Evolutionary conservation across 2,797 vertebrate species (phyloP).

Genomic region (Microhierax caerulescens): DNA sequence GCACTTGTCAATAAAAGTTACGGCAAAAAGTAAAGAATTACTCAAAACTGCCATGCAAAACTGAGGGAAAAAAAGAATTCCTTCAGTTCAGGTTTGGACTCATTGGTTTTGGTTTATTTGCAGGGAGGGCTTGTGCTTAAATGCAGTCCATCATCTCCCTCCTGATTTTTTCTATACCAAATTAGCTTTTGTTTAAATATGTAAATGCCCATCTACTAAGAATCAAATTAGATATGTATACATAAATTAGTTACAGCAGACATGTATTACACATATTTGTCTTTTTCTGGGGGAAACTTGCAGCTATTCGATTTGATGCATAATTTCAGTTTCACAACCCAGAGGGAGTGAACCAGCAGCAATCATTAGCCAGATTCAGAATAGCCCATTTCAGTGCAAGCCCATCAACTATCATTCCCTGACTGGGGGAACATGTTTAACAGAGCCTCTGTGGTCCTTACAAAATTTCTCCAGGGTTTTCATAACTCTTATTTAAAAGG

Average conservation of each 20-base stretch:
- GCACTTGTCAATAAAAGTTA: not conserved
- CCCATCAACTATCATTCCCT: not conserved
- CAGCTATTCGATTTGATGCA: not conserved
- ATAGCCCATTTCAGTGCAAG: not conserved
- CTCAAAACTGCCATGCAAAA: not conserved
- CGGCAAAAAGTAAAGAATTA: not conserved
- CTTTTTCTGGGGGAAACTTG: not conserved
- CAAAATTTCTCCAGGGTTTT: not conserved
- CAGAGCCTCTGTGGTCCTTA: not conserved
- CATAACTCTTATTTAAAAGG: not conserved
- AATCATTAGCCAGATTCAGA: not conserved
- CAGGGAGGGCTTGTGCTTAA: not conserved
- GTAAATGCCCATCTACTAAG: not conserved
- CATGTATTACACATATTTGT: not conserved
- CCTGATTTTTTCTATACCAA: not conserved
- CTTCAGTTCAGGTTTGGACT: not conserved
- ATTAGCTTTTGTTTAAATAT: not conserved
- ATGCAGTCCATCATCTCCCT: not conserved
- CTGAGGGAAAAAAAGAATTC: not conserved
- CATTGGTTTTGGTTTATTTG: not conserved
- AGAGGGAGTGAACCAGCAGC: not conserved
- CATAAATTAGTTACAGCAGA: not conserved
- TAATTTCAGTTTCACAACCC: not conserved
- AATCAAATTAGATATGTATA: not conserved
- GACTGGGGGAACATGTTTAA: accelerated